Evolutionary conservation across 2,113 vertebrate species (phyloP).

Genomic region (Perccottus glenii): DNA sequence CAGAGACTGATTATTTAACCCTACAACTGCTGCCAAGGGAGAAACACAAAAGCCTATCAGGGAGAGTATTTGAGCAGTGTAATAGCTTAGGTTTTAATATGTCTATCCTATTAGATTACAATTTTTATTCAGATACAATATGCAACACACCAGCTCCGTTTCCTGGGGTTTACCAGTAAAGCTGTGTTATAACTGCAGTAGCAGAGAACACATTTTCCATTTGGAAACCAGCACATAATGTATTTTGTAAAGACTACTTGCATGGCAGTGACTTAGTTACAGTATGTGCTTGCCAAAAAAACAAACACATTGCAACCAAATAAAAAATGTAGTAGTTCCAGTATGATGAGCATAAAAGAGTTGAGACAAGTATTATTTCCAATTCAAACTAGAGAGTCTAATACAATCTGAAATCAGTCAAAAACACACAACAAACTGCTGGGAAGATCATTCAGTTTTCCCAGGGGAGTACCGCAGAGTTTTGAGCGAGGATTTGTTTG

Average conservation of each 20-base stretch:
- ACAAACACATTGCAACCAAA: background rate
- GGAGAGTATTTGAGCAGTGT: constrained; percentile 12
- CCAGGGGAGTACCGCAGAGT: constrained; percentile 30
- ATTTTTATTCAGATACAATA: too few species aligned
- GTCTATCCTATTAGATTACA: too few species aligned
- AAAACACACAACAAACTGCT: constrained; percentile 18
- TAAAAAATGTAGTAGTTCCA: background rate
- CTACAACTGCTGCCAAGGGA: constrained; percentile 45
- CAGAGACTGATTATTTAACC: constrained; percentile 71
- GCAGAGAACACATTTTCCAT: too few species aligned
- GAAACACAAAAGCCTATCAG: constrained; percentile 62
- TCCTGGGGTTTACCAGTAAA: too few species aligned
- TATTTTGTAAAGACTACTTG: too few species aligned
- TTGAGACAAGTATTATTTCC: too few species aligned
- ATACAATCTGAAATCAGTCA: constrained; percentile 15
- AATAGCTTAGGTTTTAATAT: background rate
- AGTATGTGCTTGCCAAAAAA: too few species aligned
- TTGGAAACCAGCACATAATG: too few species aligned
- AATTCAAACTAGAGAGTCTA: constrained; percentile 18
- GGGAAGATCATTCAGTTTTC: constrained; percentile 21
- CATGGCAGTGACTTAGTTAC: too few species aligned
- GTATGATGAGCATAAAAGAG: background rate
- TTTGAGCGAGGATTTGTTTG: constrained; percentile 49
- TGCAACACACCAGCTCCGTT: too few species aligned
- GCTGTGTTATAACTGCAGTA: too few species aligned